Conservation (phyloP, 2,888 invertebrate species). For the Escarpia spicata region DNA sequence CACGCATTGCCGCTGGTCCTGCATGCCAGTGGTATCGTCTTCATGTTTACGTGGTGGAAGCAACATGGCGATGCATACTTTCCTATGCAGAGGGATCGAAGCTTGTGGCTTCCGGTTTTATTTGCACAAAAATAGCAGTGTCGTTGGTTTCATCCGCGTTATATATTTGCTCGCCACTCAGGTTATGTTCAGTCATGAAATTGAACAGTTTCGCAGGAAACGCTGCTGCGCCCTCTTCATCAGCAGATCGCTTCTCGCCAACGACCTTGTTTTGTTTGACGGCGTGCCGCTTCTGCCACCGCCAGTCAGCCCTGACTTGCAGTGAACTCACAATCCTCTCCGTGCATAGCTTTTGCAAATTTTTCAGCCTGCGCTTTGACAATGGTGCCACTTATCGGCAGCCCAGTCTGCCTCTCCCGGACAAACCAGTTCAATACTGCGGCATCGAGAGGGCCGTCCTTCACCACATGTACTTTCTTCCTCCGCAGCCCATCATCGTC, state of each 20-base stretch:
- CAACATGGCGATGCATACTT: neutral
- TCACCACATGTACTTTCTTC: no score
- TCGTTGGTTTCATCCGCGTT: slow-evolving; percentile 21
- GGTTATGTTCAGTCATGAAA: neutral
- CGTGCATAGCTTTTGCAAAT: neutral
- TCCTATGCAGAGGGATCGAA: slow-evolving; percentile 35
- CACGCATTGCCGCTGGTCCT: neutral
- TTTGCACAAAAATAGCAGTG: slow-evolving; percentile 31
- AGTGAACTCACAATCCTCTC: neutral
- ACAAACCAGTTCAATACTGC: no score
- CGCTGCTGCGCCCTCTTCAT: neutral
- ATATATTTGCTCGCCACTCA: neutral
- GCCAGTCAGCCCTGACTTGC: neutral
- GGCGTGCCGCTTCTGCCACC: neutral
- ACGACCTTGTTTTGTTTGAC: neutral
- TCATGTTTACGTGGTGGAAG: neutral
- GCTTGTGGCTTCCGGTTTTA: slow-evolving; percentile 34
- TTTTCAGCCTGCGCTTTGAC: neutral
- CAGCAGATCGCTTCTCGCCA: neutral
- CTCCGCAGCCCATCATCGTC: no score
- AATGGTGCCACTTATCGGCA: neutral
- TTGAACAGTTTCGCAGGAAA: neutral
- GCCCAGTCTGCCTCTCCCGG: no score
- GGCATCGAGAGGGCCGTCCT: no score
- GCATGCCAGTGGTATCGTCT: neutral